Conservation (phyloP, 2,888 invertebrate genomes). For the Eupelmus urozonus region DNA sequence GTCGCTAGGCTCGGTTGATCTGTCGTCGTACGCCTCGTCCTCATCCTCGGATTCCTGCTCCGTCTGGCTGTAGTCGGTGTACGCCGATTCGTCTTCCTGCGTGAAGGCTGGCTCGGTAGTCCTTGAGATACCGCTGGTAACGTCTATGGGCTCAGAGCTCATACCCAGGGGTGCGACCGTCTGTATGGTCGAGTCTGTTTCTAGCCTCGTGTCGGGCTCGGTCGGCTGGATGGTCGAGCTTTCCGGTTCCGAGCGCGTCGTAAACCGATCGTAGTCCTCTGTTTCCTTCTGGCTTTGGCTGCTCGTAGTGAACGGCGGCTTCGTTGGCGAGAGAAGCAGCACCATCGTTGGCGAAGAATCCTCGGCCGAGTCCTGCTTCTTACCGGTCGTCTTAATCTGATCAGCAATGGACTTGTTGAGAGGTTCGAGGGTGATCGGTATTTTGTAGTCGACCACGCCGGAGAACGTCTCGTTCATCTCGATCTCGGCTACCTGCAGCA, state of each 20-base stretch:
- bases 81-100: slow-evolving; percentile 60
- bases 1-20: slow-evolving; percentile 60
- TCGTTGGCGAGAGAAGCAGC: slow-evolving; percentile 67
- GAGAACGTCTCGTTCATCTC: slow-evolving; percentile 66
- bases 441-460: slow-evolving; percentile 69
- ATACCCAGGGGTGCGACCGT: slow-evolving; percentile 40
- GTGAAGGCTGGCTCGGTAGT: slow-evolving; percentile 28
- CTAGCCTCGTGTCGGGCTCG: slow-evolving; percentile 13
- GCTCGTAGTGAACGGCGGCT: slow-evolving; percentile 52
- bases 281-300: not conserved
- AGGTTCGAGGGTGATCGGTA: slow-evolving; percentile 61
- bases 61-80: slow-evolving; percentile 60
- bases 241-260: not conserved
- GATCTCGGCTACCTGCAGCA: slow-evolving; percentile 68
- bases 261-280: not conserved
- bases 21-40: slow-evolving; percentile 63
- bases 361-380: slow-evolving; percentile 10
- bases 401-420: slow-evolving; percentile 42
- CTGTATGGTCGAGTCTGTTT: slow-evolving; percentile 24
- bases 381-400: slow-evolving; percentile 10
- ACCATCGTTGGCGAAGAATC: slow-evolving; percentile 64
- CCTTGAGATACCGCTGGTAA: not conserved
- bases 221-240: slow-evolving; percentile 38
- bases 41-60: slow-evolving; percentile 57
- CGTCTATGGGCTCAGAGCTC: not conserved